phyloP scores from a whole-genome alignment of 2,113 vertebrate genomes.

The Anoplopoma fimbria region DNA sequence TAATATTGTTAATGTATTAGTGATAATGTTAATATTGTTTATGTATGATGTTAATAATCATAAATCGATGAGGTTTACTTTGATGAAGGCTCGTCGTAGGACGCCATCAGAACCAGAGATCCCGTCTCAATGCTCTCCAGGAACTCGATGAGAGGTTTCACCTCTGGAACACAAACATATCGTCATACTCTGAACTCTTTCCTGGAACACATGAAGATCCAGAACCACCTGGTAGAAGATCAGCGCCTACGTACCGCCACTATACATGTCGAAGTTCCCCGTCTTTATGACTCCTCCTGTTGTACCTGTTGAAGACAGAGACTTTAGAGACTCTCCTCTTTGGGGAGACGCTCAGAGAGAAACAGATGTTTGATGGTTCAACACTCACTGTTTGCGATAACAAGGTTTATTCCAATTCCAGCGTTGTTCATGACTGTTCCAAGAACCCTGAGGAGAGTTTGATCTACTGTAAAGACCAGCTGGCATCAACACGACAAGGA shows the following conservation, averaged over 20 bases:
- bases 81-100: slow-evolving; percentile 89
- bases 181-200: neutral
- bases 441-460: slow-evolving; percentile 83
- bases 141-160: slow-evolving; percentile 86
- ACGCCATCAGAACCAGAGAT: slow-evolving; percentile 89
- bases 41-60: too few relatives aligned
- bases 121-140: slow-evolving; percentile 85
- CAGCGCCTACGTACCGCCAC: slow-evolving; percentile 83
- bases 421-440: slow-evolving; percentile 87
- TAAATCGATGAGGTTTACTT: slow-evolving; percentile 82
- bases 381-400: slow-evolving; percentile 86
- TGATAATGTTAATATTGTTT: too few relatives aligned
- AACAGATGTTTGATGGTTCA: too few relatives aligned
- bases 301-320: slow-evolving; percentile 80
- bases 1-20: too few relatives aligned
- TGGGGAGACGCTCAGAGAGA: too few relatives aligned
- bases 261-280: slow-evolving; percentile 88
- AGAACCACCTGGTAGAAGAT: too few relatives aligned
- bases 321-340: neutral
- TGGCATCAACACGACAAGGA: neutral
- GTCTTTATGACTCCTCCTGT: slow-evolving; percentile 85
- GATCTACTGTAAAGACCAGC: neutral
- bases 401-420: slow-evolving; percentile 89
- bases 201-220: rapidly evolving
- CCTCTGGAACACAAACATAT: slow-evolving; percentile 81